phyloP scores from a whole-genome alignment of 2,888 invertebrate species.

The Andrena dorsata region DNA sequence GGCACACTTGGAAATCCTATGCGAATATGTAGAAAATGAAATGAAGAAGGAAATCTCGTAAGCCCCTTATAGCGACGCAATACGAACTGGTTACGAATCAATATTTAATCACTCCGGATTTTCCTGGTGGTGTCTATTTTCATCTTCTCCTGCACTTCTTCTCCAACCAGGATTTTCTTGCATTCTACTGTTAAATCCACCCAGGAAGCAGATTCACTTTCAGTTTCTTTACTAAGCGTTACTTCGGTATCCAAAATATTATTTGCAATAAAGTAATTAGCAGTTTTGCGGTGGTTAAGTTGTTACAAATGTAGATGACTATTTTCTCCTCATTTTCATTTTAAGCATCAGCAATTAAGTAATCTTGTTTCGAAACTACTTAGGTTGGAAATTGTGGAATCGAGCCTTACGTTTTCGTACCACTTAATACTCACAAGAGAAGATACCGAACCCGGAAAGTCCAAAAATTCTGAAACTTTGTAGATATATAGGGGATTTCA shows the following conservation, averaged over 20 bases:
- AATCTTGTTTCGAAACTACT: too few relatives aligned
- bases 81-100: slow-evolving; percentile 75
- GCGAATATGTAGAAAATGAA: slow-evolving; percentile 71
- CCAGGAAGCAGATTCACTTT: not conserved
- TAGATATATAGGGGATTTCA: too few relatives aligned
- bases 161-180: not conserved
- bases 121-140: slow-evolving; percentile 5
- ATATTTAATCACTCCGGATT: slow-evolving; percentile 67
- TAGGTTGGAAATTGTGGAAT: too few relatives aligned
- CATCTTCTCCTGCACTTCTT: not conserved
- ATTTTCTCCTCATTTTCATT: too few relatives aligned
- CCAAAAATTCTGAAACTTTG: too few relatives aligned
- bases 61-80: slow-evolving; percentile 71
- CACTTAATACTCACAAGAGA: too few relatives aligned
- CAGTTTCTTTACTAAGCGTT: not conserved
- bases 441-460: too few relatives aligned
- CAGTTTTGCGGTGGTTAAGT: too few relatives aligned
- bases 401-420: too few relatives aligned
- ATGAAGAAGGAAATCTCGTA: slow-evolving; percentile 74
- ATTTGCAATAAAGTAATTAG: too few relatives aligned
- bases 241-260: not conserved
- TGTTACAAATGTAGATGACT: too few relatives aligned
- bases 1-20: slow-evolving; percentile 63
- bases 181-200: not conserved
- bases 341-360: too few relatives aligned